These are phyloP conservation scores for Daktulosphaira vitifoliae DNA, from an alignment of 1,140 invertebrate species.

Conservation along the genomic window DNA sequence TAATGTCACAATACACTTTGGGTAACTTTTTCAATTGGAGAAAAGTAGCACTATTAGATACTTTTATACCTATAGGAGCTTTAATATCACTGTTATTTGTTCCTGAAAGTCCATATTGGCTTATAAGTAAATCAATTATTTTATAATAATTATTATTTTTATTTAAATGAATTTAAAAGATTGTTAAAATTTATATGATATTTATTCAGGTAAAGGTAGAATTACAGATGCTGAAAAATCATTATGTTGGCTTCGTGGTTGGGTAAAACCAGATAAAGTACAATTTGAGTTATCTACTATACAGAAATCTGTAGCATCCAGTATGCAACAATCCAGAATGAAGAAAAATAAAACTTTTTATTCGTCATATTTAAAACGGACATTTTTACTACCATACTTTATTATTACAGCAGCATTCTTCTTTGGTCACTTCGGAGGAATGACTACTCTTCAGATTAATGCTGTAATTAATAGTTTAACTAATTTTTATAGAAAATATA, in stretches of 20 bases:
- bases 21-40: constrained; percentile 61
- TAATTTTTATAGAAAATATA: background rate
- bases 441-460: constrained; percentile 60
- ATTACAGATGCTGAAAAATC: constrained; percentile 47
- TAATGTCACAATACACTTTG: constrained; percentile 52
- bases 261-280: constrained; percentile 49
- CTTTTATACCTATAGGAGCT: constrained; percentile 55
- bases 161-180: too few species aligned
- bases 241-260: constrained; percentile 58
- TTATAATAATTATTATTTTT: background rate
- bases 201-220: constrained; percentile 40
- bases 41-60: constrained; percentile 56
- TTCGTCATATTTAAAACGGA: constrained; percentile 45
- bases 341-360: constrained; percentile 25
- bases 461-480: constrained; percentile 47
- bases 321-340: constrained; percentile 37
- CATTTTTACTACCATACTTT: constrained; percentile 55
- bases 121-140: constrained; percentile 44
- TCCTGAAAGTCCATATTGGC: constrained; percentile 70
- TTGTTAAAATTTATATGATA: background rate
- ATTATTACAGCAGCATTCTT: constrained; percentile 58
- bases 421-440: constrained; percentile 60
- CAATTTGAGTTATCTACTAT: constrained; percentile 51
- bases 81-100: constrained; percentile 57
- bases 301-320: constrained; percentile 39